phyloP scores from a whole-genome alignment of 1,140 invertebrate genomes.

The Hylyphantes graminicola region DNA sequence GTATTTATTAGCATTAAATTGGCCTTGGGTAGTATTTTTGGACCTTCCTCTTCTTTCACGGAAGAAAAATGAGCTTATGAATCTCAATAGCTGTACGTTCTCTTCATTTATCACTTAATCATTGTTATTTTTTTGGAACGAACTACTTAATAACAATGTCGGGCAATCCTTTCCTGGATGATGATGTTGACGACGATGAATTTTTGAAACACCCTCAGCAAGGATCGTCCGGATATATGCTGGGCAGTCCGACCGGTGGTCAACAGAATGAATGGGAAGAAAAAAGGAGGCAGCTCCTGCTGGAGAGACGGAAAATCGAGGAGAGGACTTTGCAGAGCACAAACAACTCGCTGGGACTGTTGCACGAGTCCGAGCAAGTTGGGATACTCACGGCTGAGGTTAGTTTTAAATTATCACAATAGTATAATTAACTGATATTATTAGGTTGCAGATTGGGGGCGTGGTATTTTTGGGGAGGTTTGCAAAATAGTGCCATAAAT shows the following conservation, averaged over 20 bases:
- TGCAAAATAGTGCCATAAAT: too few species aligned
- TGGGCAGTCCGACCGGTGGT: conserved; percentile 16
- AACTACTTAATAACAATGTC: not conserved
- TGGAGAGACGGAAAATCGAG: conserved; percentile 81
- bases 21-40: too few species aligned
- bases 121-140: too few species aligned
- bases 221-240: conserved; percentile 62
- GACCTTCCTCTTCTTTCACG: too few species aligned
- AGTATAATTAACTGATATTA: too few species aligned
- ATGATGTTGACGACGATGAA: conserved; percentile 60
- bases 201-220: conserved; percentile 62
- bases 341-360: conserved; percentile 80
- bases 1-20: too few species aligned
- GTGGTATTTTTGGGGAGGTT: too few species aligned
- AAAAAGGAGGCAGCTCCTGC: conserved; percentile 77
- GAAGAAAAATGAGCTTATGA: too few species aligned
- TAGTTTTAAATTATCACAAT: not conserved
- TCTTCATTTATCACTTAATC: too few species aligned
- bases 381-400: conserved; percentile 86
- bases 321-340: conserved; percentile 86
- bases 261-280: conserved; percentile 59
- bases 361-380: conserved; percentile 89
- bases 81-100: too few species aligned
- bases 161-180: conserved; percentile 55
- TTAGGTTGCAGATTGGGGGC: too few species aligned